These are phyloP conservation scores for Acromyrmex echinatior DNA, from an alignment of 1,140 invertebrate genomes.

Conservation along the genomic window DNA sequence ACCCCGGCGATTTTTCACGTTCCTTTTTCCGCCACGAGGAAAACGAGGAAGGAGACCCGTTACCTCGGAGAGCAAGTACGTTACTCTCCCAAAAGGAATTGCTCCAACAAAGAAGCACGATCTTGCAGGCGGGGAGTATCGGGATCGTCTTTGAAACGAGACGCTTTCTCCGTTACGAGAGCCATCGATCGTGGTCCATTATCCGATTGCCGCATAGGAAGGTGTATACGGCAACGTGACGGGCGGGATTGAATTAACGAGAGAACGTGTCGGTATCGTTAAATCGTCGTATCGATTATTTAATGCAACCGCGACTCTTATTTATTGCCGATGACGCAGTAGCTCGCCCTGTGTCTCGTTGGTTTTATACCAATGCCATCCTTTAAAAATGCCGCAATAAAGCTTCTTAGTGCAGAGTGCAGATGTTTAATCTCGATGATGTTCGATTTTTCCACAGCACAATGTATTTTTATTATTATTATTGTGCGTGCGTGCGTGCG, in stretches of 20 bases:
- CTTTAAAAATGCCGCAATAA: conserved; percentile 3
- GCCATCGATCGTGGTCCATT: conserved; percentile 57
- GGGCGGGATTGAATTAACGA: conserved; percentile 46
- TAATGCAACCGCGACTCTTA: conserved; percentile 44
- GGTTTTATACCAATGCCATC: not conserved
- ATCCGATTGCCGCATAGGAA: conserved; percentile 49
- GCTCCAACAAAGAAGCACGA: conserved; percentile 50
- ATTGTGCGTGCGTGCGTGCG: no score
- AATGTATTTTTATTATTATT: not conserved
- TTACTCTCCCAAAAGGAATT: conserved; percentile 57
- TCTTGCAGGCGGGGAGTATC: conserved; percentile 13
- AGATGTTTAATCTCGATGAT: not conserved
- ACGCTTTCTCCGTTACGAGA: conserved; percentile 52
- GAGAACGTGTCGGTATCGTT: conserved; percentile 49
- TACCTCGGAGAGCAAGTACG: conserved; percentile 31
- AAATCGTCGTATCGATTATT: conserved; percentile 41
- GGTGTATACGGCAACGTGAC: conserved; percentile 16
- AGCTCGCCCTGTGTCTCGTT: not conserved
- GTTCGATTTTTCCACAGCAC: not conserved
- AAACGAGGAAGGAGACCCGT: conserved; percentile 35
- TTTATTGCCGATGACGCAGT: conserved; percentile 16
- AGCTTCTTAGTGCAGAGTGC: not conserved
- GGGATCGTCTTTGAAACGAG: conserved; percentile 55
- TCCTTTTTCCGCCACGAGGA: conserved; percentile 49
- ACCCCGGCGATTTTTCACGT: conserved; percentile 56